phyloP scores from a whole-genome alignment of 2,797 vertebrate genomes.

The Parambassis ranga region DNA sequence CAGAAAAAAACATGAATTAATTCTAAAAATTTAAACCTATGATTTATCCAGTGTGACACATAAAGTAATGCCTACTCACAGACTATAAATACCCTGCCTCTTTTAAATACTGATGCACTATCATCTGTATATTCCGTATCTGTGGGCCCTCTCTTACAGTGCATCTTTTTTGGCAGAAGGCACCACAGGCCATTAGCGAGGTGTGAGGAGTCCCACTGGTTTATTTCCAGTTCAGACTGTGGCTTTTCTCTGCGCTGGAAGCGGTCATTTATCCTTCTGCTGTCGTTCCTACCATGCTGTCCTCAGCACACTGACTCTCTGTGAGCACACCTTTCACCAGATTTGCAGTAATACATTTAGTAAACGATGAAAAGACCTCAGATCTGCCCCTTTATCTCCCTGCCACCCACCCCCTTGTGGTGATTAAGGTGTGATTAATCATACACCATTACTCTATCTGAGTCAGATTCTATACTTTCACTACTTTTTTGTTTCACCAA shows the following conservation, averaged over 20 bases:
- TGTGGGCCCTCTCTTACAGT: slow-evolving; percentile 6
- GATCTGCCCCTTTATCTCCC: slow-evolving; percentile 3
- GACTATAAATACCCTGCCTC: slow-evolving; percentile 32
- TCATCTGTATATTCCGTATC: slow-evolving; percentile 34
- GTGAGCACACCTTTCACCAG: slow-evolving; percentile 54
- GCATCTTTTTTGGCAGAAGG: slow-evolving; percentile 43
- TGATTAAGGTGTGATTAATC: slow-evolving; percentile 59
- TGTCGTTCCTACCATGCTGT: slow-evolving; percentile 65
- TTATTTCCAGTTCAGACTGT: slow-evolving; percentile 65
- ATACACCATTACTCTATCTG: slow-evolving; percentile 28
- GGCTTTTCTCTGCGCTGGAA: slow-evolving; percentile 48
- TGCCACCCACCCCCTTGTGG: background rate
- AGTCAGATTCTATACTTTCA: slow-evolving; percentile 8
- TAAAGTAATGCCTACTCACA: slow-evolving; percentile 22
- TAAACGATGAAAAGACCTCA: slow-evolving; percentile 72
- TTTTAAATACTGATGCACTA: slow-evolving; percentile 13
- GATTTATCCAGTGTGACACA: slow-evolving; percentile 7
- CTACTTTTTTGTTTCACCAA: slow-evolving; percentile 3
- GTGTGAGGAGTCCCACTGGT: slow-evolving; percentile 63
- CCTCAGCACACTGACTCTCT: slow-evolving; percentile 69
- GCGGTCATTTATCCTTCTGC: slow-evolving; percentile 69
- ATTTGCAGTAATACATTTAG: slow-evolving; percentile 52
- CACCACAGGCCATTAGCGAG: slow-evolving; percentile 54
- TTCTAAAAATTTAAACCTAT: too few relatives aligned
- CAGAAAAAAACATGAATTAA: too few relatives aligned